Base-by-base conservation (phyloP, 2,113 vertebrate genomes). In the Oncorhynchus gorbuscha region DNA sequence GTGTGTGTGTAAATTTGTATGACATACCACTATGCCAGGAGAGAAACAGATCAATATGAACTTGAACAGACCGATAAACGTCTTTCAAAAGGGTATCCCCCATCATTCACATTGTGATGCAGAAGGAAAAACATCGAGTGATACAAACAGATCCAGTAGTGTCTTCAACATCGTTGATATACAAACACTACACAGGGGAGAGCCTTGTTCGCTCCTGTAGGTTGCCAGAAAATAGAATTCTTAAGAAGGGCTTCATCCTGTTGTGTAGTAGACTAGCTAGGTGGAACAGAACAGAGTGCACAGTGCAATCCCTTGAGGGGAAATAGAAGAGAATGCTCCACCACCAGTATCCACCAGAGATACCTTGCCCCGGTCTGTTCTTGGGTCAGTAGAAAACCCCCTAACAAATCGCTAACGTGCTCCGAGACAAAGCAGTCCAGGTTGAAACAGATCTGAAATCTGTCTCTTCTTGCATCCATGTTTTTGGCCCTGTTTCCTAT, bases 141-240 rank as follows among this genome's bases (percentile, higher is more conserved):
- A 14, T 26, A 14, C 18, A 20, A 5, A 62, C 59, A 9, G 5
- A 9, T 64, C 35, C n/a, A 7, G 13, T 16, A 4, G 16, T 55
- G 51, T 55, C 18, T 18, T 14, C 3, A 18, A 13, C 51, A 14
- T 55, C 51, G 5, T 4, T 55, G 51, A 55, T 16, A 55, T 5
- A 55, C 1, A 18, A 13, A 16, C 12, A 4, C 51, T 39, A 86
- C 85, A 88, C 86, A 76, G 73, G 79, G 72, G 79, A 72, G 82
- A 72, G 82, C 80, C 81, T 85, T 85, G 84, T 90, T 84, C 59
- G 58, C 58, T 75, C 51, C 84, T 84, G 79, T 79, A n/a, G 61
- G 64, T 80, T 81, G 74, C 45, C 22, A 1, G 67, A 70, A 76
- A 74, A 35, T 5, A 64, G n/a, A 72, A 65, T 59, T 79, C 32